Base-by-base conservation (phyloP, 2,888 invertebrate species). In the Oscheius myriophilus region DNA sequence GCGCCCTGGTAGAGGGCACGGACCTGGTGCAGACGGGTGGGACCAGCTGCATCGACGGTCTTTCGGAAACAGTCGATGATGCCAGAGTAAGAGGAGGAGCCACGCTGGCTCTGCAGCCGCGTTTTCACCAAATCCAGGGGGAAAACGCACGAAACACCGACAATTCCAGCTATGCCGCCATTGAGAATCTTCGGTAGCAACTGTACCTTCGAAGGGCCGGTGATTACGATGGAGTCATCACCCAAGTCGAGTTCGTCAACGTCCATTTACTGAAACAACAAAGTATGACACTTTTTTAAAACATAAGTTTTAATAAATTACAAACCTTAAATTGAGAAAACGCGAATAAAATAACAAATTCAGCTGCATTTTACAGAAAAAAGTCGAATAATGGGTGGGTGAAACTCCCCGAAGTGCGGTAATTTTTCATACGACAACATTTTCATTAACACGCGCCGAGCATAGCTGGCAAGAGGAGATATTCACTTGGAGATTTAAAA, bases 91-190 rank as follows among this genome's bases (percentile, higher is more conserved):
- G 94, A 92, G 84, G 90, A 91, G 88, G 93, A 92, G 77, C 96
- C 74, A 46, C 69, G 92, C 89, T 97, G 96, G 89, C 96, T 97
- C 89, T 97, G 97, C 76, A 97, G 90, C 55, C 97, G 90, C 0
- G 97, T 97, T 90, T 97, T 97, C 63, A 96, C 96, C 82, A 97
- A 90, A 89, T 97, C 97, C 86, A 97, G 89, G 0, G 97, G 97
- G 87, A 97, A 97, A 41, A 96, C 96, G 87, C 95, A 93, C 2
- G 88, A 88, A 49, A 97, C 96, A 18, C 96, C 97, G 25, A 77
- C 74, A 18, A 77, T 72, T 23, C 77, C 77, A 7, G 77, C 75
- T 25, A 77, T 77, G 26, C 77, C 71, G 18, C 97, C 97, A 90
- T 97, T 97, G 78, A 97, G 90, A 75, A 97, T 92, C 90, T 97